Percentiles rank a stretch among this genome's conserved stretches.
These are phyloP conservation scores for Eledona agricola DNA, from an alignment of 2,888 invertebrate species.

Conservation along the genomic window DNA sequence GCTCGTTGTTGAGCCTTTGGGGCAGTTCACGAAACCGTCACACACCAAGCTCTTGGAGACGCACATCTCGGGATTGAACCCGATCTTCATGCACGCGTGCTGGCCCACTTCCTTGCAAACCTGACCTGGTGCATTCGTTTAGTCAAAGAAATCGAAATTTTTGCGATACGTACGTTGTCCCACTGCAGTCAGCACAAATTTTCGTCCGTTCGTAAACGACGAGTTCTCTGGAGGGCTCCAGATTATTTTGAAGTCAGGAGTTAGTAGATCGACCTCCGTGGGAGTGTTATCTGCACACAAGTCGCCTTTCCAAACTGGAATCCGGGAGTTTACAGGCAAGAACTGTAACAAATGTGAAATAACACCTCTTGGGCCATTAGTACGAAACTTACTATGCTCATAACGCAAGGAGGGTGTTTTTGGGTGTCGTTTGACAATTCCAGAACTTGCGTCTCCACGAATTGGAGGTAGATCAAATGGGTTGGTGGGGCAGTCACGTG, in stretches of 20 bases:
- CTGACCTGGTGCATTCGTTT: constrained; percentile 39
- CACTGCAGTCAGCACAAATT: constrained; percentile 53
- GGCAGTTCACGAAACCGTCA: constrained; percentile 74
- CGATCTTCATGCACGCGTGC: constrained; percentile 56
- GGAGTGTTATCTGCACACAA: constrained; percentile 48
- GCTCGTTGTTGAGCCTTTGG: constrained; percentile 66
- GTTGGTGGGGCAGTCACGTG: constrained; percentile 51
- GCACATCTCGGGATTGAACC: constrained; percentile 64
- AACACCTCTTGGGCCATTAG: background rate
- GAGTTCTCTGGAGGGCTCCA: constrained; percentile 51
- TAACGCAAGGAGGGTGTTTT: constrained; percentile 44
- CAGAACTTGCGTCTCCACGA: constrained; percentile 39
- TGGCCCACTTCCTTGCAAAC: constrained; percentile 50
- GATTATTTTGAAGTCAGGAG: constrained; percentile 49
- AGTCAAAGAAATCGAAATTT: constrained; percentile 12
- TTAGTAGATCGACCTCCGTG: constrained; percentile 51
- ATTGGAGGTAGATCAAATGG: constrained; percentile 53
- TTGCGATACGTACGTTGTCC: constrained; percentile 51
- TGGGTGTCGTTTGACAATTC: constrained; percentile 35
- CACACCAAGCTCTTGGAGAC: constrained; percentile 73
- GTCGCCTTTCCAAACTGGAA: constrained; percentile 54
- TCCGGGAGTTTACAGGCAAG: constrained; percentile 48
- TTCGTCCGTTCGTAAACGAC: constrained; percentile 42
- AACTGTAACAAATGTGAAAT: constrained; percentile 42
- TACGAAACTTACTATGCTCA: constrained; percentile 51